Percentiles rank a stretch among this genome's conserved stretches.
Evolutionary conservation across 2,888 invertebrate species (phyloP).

Genomic region (Apamea epomidion): DNA sequence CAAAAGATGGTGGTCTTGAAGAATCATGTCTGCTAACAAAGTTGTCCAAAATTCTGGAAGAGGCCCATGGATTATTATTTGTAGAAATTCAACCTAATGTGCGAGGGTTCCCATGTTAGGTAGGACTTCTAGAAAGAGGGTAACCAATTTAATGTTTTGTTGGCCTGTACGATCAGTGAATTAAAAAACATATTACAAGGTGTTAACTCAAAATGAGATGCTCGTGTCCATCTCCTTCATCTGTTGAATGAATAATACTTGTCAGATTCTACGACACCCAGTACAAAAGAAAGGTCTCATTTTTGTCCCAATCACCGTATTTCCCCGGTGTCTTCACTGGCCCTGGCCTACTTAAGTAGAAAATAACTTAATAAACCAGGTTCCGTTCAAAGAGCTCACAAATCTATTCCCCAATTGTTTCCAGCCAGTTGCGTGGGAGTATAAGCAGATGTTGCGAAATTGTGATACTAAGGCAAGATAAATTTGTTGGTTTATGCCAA

Average conservation of each 20-base stretch:
- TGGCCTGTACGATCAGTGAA: neutral
- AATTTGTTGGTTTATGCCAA: constrained; percentile 37
- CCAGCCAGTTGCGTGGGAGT: constrained; percentile 44
- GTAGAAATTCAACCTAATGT: too few species aligned
- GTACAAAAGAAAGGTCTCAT: neutral
- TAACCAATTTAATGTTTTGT: too few species aligned
- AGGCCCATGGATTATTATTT: neutral
- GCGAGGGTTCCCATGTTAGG: neutral
- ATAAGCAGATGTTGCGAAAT: constrained; percentile 41
- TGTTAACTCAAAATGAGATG: neutral
- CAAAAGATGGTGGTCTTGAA: neutral
- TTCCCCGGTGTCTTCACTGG: neutral
- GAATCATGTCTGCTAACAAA: neutral
- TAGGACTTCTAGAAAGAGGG: neutral
- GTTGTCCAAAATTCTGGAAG: neutral
- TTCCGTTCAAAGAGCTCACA: constrained; percentile 22
- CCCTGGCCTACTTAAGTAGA: constrained; percentile 24
- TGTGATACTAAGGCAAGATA: constrained; percentile 35
- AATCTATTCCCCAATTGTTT: constrained; percentile 25
- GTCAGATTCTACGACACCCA: neutral
- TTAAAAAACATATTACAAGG: neutral
- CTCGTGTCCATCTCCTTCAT: neutral
- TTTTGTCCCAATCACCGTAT: neutral
- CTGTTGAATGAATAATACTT: neutral
- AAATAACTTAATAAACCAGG: constrained; percentile 42